Conservation (phyloP, 2,797 vertebrate species). For the Enteromius unitaeniatus region DNA sequence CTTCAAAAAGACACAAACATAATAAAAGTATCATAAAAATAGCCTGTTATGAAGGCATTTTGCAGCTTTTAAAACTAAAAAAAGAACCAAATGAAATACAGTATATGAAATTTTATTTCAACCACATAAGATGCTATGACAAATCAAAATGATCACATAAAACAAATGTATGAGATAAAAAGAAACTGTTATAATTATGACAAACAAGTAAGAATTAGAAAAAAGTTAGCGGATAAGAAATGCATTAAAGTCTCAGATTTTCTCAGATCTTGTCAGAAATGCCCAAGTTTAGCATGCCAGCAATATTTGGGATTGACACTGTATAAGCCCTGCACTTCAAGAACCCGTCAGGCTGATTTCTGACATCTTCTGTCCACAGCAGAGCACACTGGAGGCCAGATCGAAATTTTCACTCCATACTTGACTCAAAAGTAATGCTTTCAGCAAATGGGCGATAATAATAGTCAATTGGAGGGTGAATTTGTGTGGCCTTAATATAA, state of each 20-base stretch:
- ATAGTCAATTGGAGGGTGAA: conserved; percentile 27
- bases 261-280: conserved; percentile 5
- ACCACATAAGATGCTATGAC: too few species aligned
- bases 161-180: too few species aligned
- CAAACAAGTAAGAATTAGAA: too few species aligned
- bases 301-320: conserved; percentile 3
- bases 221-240: neutral
- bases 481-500: conserved; percentile 32
- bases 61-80: too few species aligned
- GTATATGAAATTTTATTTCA: too few species aligned
- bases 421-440: conserved; percentile 8
- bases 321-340: conserved; percentile 32
- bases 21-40: too few species aligned
- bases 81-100: too few species aligned
- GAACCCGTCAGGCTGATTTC: conserved; percentile 32
- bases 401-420: conserved; percentile 12
- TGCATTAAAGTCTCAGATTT: neutral
- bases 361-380: conserved; percentile 37
- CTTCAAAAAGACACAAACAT: too few species aligned
- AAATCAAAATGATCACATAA: too few species aligned
- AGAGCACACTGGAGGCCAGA: conserved; percentile 5
- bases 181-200: too few species aligned
- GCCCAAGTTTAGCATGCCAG: neutral
- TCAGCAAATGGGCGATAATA: conserved; percentile 31
- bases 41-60: too few species aligned